These are phyloP conservation scores for Karalla daura DNA, from an alignment of 2,797 vertebrate species.

Conservation along the genomic window DNA sequence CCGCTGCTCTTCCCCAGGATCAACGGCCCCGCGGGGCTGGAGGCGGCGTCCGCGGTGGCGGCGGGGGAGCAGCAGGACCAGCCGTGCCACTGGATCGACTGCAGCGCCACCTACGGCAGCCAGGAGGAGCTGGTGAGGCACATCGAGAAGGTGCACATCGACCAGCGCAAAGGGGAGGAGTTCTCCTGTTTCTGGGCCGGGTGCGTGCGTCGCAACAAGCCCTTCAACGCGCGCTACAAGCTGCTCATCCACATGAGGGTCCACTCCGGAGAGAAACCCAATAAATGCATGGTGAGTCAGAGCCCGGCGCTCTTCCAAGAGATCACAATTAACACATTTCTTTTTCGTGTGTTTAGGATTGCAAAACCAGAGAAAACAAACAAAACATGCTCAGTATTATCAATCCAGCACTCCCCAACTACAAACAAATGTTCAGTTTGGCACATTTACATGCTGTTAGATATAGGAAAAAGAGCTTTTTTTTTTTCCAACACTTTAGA, in stretches of 20 bases:
- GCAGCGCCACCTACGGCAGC: slow-evolving; percentile 88
- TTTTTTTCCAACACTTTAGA: no score
- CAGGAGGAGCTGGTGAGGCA: slow-evolving; percentile 97
- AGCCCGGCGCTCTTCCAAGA: not conserved
- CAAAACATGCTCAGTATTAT: not conserved
- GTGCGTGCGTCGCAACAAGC: slow-evolving; percentile 92
- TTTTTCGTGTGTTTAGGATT: no score
- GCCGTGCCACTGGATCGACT: slow-evolving; percentile 94
- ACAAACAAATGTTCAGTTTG: no score
- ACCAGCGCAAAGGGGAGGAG: slow-evolving; percentile 96
- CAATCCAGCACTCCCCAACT: not conserved
- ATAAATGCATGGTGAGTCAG: slow-evolving; percentile 96
- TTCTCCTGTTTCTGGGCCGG: slow-evolving; percentile 97
- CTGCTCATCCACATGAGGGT: slow-evolving; percentile 98
- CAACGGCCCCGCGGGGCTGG: slow-evolving; percentile 42
- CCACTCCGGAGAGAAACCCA: slow-evolving; percentile 96
- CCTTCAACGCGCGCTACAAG: slow-evolving; percentile 98
- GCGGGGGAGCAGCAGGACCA: slow-evolving; percentile 72
- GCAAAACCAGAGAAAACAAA: not conserved
- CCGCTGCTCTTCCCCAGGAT: slow-evolving; percentile 55
- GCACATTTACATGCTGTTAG: no score
- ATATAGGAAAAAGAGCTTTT: no score
- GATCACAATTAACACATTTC: not conserved
- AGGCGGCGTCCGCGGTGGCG: no score
- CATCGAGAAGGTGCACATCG: slow-evolving; percentile 97